Evolutionary conservation across 2,888 invertebrate genomes (phyloP), one percentile per base, ranked within the genome.

Genomic region (Blera fallax): DNA sequence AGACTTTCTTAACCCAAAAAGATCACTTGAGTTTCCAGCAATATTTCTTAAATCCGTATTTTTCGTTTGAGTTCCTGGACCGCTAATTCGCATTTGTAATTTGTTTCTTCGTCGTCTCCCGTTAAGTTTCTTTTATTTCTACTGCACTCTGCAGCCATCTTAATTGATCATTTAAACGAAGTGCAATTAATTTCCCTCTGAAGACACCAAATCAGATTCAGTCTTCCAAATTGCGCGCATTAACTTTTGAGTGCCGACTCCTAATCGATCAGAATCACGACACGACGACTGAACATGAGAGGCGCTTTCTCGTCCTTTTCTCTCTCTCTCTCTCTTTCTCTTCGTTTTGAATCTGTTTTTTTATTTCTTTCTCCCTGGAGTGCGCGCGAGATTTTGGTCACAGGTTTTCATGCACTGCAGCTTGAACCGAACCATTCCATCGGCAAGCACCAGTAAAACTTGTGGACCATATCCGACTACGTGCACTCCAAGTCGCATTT

Each of bases 191-290:
- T 85, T 85, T 85, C 80, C 81, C 76, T 85, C 70, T 60, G 60
- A 85, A 85, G 84, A 85, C 81, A 85, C 84, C 84, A 81, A 80
- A 85, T 85, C 84, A 76, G 84, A 85, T 85, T 70, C 70, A 81
- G 77, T 81, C 77, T 73, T 82, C 82, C 85, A 87, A 87, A 87
- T 82, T 82, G 85, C 82, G 84, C 81, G 85, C 85, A 87, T 82
- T 82, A 87, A 82, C 85, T 82, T 87, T 87, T 76, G 82, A 82
- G 76, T 82, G 82, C 85, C 85, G 85, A 87, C 85, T 87, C 82
- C 85, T 87, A 87, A 87, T 87, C 85, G 85, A 87, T 87, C 85
- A 87, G 85, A 77, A 87, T 87, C 85, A 87, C 85, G 85, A 87
- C 82, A 87, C 82, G 67, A 82, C 82, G 82, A 80, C 77, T 77